phyloP scores from a whole-genome alignment of 2,888 invertebrate species.

The Galerucella nymphaeae region DNA sequence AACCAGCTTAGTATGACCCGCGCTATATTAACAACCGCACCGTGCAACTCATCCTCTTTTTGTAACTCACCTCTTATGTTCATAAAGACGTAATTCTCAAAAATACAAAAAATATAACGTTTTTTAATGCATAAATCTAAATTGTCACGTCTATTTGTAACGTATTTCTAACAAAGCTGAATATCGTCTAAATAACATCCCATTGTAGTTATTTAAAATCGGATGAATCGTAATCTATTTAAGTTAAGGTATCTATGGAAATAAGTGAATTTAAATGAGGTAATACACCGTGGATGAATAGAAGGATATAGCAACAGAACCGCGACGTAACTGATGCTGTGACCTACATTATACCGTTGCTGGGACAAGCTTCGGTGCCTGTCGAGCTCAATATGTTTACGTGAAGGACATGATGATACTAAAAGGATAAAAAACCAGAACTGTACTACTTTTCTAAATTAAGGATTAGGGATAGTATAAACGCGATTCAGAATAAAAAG shows the following conservation, averaged over 20 bases:
- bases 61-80: no score
- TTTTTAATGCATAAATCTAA: no score
- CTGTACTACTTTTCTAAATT: neutral
- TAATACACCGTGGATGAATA: conserved; percentile 7
- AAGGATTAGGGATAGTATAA: neutral
- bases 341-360: conserved; percentile 15
- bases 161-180: neutral
- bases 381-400: conserved; percentile 3
- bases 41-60: no score
- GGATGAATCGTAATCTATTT: neutral
- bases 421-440: neutral
- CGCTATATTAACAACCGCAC: no score
- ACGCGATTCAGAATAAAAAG: no score
- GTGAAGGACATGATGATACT: neutral
- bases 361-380: conserved; percentile 12
- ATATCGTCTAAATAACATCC: neutral
- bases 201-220: neutral
- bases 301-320: conserved; percentile 14
- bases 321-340: conserved; percentile 10
- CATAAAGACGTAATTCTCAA: no score
- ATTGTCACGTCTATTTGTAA: neutral
- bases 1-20: no score
- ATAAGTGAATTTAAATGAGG: conserved; percentile 7
- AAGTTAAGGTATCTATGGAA: conserved; percentile 1
- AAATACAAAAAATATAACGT: no score